A percentile compares a stretch with the other conserved stretches of the same genome.
Evolutionary conservation across 2,113 vertebrate species (phyloP).

Genomic region (Silurus meridionalis): DNA sequence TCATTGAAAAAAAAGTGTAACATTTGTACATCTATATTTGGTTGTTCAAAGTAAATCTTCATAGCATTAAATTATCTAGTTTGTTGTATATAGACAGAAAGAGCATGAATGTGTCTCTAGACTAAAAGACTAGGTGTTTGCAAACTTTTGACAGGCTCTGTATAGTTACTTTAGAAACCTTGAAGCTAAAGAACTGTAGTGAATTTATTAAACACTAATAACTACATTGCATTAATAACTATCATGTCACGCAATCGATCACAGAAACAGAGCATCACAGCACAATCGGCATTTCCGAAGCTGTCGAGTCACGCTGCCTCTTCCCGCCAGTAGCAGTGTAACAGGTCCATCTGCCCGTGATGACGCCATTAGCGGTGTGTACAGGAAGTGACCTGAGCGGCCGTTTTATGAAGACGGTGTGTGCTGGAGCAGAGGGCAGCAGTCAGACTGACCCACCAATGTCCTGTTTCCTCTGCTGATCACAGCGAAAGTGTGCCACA

Average conservation of each 20-base stretch:
- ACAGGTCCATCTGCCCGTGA: conserved; percentile 44
- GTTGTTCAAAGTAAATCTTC: too few relatives aligned
- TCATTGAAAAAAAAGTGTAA: too few relatives aligned
- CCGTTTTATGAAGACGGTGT: conserved; percentile 18
- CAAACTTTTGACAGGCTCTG: too few relatives aligned
- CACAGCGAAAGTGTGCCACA: conserved; percentile 24
- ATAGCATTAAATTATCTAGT: too few relatives aligned
- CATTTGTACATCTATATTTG: too few relatives aligned
- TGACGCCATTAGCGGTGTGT: conserved; percentile 60
- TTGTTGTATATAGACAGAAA: too few relatives aligned
- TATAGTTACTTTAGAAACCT: too few relatives aligned
- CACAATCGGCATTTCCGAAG: conserved; percentile 18
- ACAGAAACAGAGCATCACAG: neutral
- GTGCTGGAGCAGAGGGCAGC: conserved; percentile 34
- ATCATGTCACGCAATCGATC: neutral
- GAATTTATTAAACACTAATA: too few relatives aligned
- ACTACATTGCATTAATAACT: neutral
- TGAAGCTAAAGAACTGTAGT: too few relatives aligned
- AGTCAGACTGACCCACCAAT: conserved; percentile 20
- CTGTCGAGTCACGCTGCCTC: neutral
- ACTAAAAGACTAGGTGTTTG: too few relatives aligned
- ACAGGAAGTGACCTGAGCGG: conserved; percentile 54
- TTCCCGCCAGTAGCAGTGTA: conserved; percentile 32
- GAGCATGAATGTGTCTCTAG: too few relatives aligned
- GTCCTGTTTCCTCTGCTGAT: conserved; percentile 47